Percentiles rank a stretch among this genome's conserved stretches.
Evolutionary conservation across 2,113 vertebrate genomes (phyloP).

Genomic region (Lepus americanus): DNA sequence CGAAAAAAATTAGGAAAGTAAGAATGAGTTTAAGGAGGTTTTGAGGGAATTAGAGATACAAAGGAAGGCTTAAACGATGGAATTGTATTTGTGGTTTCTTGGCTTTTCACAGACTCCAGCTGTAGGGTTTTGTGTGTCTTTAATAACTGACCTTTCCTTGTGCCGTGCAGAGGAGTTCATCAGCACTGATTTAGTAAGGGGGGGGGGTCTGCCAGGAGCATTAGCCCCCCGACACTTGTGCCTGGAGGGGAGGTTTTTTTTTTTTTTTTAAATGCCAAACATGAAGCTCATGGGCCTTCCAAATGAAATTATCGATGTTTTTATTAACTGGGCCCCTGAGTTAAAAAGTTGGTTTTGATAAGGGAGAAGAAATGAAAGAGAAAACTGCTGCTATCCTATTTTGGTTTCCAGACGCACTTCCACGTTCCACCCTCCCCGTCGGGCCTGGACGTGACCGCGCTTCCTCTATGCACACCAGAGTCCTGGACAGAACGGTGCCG

Average conservation of each 20-base stretch:
- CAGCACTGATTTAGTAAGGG: constrained; percentile 67
- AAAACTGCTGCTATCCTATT: constrained; percentile 83
- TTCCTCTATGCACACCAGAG: constrained; percentile 63
- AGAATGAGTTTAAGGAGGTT: constrained; percentile 55
- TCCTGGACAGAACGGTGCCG: constrained; percentile 59
- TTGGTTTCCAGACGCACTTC: constrained; percentile 81
- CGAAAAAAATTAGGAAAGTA: constrained; percentile 12
- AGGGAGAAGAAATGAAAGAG: constrained; percentile 81
- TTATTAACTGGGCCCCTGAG: constrained; percentile 66
- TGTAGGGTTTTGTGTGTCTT: constrained; percentile 60
- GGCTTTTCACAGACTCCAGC: constrained; percentile 13
- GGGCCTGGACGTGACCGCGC: constrained; percentile 36
- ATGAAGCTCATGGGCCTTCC: constrained; percentile 73
- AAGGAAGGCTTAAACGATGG: constrained; percentile 51
- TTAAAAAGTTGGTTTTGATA: constrained; percentile 83
- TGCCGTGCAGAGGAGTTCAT: constrained; percentile 68
- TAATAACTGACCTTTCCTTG: constrained; percentile 73
- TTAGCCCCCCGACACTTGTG: constrained; percentile 67
- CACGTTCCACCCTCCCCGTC: constrained; percentile 69
- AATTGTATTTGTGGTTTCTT: constrained; percentile 58
- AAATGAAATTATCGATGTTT: constrained; percentile 83
- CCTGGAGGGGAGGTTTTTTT: constrained; percentile 63
- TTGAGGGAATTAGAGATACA: constrained; percentile 35
- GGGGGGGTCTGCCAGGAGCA: constrained; percentile 66
- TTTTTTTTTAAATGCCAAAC: constrained; percentile 64